phyloP scores from a whole-genome alignment of 2,888 invertebrate genomes.

The Volucella inanis region DNA sequence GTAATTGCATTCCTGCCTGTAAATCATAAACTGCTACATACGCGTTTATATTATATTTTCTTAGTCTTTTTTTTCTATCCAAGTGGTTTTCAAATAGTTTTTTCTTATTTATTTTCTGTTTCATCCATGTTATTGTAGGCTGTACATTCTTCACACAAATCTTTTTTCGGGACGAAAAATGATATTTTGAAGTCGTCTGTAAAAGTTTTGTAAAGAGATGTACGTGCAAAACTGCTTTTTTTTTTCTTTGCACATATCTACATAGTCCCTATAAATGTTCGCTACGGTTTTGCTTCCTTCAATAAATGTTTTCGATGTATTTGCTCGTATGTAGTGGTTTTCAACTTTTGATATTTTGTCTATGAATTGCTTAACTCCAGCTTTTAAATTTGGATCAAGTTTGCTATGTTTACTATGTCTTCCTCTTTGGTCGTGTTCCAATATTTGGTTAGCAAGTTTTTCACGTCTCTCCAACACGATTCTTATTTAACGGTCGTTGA shows the following conservation, averaged over 20 bases:
- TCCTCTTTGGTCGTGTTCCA: too few relatives aligned
- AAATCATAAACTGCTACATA: not conserved
- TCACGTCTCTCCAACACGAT: too few relatives aligned
- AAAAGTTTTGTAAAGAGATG: slow-evolving; percentile 60
- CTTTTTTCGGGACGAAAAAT: slow-evolving; percentile 55
- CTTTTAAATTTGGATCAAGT: too few relatives aligned
- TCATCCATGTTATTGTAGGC: slow-evolving; percentile 53
- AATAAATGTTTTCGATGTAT: too few relatives aligned
- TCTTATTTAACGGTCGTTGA: too few relatives aligned
- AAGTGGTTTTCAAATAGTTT: slow-evolving; percentile 33
- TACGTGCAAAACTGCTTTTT: slow-evolving; percentile 41
- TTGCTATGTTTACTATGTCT: too few relatives aligned
- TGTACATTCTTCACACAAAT: slow-evolving; percentile 55
- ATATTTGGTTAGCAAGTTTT: too few relatives aligned
- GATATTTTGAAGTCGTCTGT: slow-evolving; percentile 59
- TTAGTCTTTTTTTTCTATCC: slow-evolving; percentile 32
- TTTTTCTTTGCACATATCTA: slow-evolving; percentile 13
- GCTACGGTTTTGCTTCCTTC: slow-evolving; percentile 63
- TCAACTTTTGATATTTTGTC: too few relatives aligned
- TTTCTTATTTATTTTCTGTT: slow-evolving; percentile 38
- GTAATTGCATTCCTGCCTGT: not conserved
- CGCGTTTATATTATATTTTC: slow-evolving; percentile 30
- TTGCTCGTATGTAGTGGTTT: too few relatives aligned
- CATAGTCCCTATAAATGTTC: too few relatives aligned
- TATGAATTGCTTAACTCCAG: too few relatives aligned